Percentiles rank a stretch among this genome's conserved stretches.
These are phyloP conservation scores for Monopterus albus DNA, from an alignment of 2,113 vertebrate species.

Conservation along the genomic window DNA sequence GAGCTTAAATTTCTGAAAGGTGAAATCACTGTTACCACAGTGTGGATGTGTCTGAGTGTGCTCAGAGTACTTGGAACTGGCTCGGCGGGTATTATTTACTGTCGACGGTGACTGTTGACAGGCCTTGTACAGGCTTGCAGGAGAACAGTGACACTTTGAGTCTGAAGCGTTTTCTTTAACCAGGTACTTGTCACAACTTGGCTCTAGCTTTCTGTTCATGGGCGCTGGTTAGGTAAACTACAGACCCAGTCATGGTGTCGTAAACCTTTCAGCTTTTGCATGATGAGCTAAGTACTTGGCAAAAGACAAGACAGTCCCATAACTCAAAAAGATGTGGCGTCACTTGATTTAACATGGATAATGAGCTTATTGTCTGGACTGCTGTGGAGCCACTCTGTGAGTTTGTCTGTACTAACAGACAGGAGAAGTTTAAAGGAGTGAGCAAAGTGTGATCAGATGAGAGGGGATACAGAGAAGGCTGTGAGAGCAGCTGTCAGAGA, in stretches of 20 bases:
- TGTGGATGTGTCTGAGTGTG: not conserved
- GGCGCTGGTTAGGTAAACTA: too few relatives aligned
- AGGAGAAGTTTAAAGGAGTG: not conserved
- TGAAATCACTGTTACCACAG: not conserved
- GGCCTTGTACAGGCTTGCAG: constrained; percentile 44
- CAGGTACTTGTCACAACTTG: not conserved
- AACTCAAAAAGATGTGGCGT: not conserved
- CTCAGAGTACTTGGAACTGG: constrained; percentile 16
- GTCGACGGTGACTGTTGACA: constrained; percentile 10
- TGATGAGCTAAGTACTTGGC: not conserved
- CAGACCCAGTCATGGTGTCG: too few relatives aligned
- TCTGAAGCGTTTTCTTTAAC: not conserved
- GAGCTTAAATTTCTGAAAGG: constrained; percentile 18
- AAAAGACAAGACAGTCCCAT: not conserved
- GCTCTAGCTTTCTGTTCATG: constrained; percentile 10
- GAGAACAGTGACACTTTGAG: not conserved
- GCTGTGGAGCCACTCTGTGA: not conserved
- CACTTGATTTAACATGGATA: not conserved
- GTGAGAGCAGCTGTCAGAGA: too few relatives aligned
- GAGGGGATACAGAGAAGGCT: too few relatives aligned
- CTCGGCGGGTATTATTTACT: constrained; percentile 25
- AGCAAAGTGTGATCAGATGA: not conserved
- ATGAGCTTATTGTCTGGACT: not conserved
- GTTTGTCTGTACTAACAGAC: not conserved
- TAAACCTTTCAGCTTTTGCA: too few relatives aligned